Conservation (phyloP, 2,888 invertebrate species). For the Rhimphoctona megacephalus region DNA sequence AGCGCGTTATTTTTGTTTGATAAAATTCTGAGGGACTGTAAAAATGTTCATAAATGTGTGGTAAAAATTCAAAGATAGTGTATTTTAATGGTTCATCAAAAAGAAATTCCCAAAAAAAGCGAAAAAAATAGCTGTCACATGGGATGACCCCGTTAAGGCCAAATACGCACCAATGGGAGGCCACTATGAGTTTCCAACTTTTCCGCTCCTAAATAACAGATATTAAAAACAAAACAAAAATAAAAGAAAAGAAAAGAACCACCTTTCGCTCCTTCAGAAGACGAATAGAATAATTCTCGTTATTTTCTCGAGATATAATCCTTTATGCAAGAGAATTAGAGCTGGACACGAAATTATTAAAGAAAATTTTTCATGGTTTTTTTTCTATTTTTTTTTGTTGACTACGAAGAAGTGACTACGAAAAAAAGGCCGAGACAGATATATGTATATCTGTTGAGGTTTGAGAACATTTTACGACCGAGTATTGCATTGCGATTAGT, state of each 20-base stretch:
- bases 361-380: no score
- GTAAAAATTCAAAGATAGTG: no score
- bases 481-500: conserved; percentile 38
- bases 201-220: not conserved
- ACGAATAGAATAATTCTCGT: not conserved
- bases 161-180: not conserved
- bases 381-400: not conserved
- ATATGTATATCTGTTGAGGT: conserved; percentile 28
- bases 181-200: not conserved
- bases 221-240: not conserved
- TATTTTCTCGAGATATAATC: not conserved
- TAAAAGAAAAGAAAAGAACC: not conserved
- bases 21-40: no score
- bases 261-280: not conserved
- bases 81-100: no score
- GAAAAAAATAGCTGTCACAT: no score
- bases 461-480: conserved; percentile 58
- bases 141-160: no score
- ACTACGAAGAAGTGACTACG: not conserved
- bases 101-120: no score
- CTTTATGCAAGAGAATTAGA: no score
- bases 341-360: no score
- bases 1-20: no score
- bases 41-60: no score
- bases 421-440: not conserved